Evolutionary conservation across 2,797 vertebrate species (phyloP), one percentile per base, ranked within the genome.

Genomic region (Ptychobarbus kaznakovi): DNA sequence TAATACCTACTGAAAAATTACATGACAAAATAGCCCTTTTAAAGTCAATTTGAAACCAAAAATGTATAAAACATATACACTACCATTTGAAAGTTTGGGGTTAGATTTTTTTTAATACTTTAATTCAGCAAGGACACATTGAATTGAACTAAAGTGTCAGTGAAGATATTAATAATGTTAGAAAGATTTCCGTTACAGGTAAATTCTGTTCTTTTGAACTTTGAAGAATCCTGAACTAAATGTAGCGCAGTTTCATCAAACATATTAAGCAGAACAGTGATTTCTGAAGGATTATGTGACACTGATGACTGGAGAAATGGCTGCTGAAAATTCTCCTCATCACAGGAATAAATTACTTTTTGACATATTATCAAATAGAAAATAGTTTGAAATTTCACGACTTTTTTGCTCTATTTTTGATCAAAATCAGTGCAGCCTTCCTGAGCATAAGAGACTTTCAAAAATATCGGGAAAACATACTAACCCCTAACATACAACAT

Each of bases 1-100:
- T 46, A 32, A 79, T 10, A 49, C 53, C 51, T 79, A 70, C 83
- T 84, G 75, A 65, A 51, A 49, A 63, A 28, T 6, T 20, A 46
- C 40, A 65, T 13, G 18, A 16, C 44, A 28, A 42, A 79, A 44
- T 18, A 28, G 15, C 38, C 56, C 76, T 63, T 77, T 61, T 11
- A 63, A 38, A 38, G 10, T 4, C n/a, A 4, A 4, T 32, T 32
- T 51, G 4, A 49, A 74, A 49, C 8, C 20, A 44, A 63, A 63
- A 6, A 68, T 38, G 6, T n/a, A 70, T 35, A 15, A 22, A 56
- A 56, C 44, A 16, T 44, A 56, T 16, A 58, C 35, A 25, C 35
- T 61, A 42, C 53, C 38, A 38, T 58, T 77, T 15, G 13, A 77
- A 77, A 40, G 7, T 25, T 40, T 58, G 53, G 74, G 22, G 74